A percentile compares a stretch with the other conserved stretches of the same genome.
These are phyloP conservation scores for Melitaea athalia DNA, from an alignment of 2,888 invertebrate species.

Conservation along the genomic window DNA sequence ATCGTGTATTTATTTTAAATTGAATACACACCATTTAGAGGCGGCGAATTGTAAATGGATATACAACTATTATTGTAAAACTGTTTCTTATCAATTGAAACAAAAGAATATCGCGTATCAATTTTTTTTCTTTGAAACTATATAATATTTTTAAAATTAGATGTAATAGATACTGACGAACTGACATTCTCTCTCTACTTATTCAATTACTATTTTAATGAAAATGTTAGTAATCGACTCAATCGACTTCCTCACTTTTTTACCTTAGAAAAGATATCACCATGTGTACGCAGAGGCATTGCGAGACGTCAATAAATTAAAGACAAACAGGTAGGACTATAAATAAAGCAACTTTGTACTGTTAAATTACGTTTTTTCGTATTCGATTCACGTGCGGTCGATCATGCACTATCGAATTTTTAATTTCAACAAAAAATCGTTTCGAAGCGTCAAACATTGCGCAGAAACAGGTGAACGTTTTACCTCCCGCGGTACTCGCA, in stretches of 20 bases:
- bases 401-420: conserved; percentile 68
- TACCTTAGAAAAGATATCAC: conserved; percentile 17
- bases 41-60: conserved; percentile 29
- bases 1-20: conserved; percentile 50
- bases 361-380: conserved; percentile 27
- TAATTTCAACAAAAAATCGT: conserved; percentile 67
- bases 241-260: conserved; percentile 8
- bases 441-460: conserved; percentile 62
- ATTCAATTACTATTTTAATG: background rate
- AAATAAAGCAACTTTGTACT: conserved; percentile 33
- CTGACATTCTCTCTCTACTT: background rate
- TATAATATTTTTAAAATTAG: background rate
- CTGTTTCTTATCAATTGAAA: background rate
- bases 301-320: conserved; percentile 27
- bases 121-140: background rate
- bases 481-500: conserved; percentile 64
- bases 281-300: conserved; percentile 19
- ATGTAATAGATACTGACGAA: no score
- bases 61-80: conserved; percentile 13
- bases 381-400: conserved; percentile 61
- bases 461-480: conserved; percentile 70
- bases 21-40: conserved; percentile 31
- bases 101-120: background rate
- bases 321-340: conserved; percentile 32
- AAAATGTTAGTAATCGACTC: background rate